Percentiles rank a stretch among this genome's conserved stretches.
phyloP scores from a whole-genome alignment of 2,888 invertebrate species.

The Lamellibrachia satsuma region DNA sequence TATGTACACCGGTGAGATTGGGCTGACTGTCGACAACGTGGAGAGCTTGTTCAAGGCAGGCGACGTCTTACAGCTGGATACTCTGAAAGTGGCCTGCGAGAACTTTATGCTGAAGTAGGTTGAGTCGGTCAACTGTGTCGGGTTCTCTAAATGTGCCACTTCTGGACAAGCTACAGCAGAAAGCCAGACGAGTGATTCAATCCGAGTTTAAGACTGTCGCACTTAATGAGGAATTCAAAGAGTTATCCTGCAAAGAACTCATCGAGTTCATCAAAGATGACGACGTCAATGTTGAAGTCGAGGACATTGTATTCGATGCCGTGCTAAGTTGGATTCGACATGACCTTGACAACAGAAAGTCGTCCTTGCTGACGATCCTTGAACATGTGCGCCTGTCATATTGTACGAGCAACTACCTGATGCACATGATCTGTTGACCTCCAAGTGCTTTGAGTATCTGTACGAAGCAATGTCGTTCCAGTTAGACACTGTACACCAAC shows the following conservation, averaged over 20 bases:
- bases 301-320: conserved; percentile 37
- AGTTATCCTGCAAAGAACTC: conserved; percentile 33
- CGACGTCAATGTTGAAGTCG: conserved; percentile 31
- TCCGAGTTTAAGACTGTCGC: conserved; percentile 35
- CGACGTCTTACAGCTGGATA: conserved; percentile 33
- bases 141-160: conserved; percentile 34
- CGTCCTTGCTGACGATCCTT: conserved; percentile 19
- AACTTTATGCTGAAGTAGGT: conserved; percentile 34
- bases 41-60: conserved; percentile 37
- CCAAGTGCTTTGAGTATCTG: conserved; percentile 20
- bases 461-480: conserved; percentile 34
- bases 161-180: conserved; percentile 27
- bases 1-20: conserved; percentile 36
- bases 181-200: conserved; percentile 29
- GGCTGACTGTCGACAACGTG: conserved; percentile 36
- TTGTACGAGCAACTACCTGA: too few relatives aligned
- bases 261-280: conserved; percentile 38
- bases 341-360: conserved; percentile 23
- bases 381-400: conserved; percentile 29
- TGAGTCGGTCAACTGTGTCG: conserved; percentile 35
- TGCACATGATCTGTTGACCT: not conserved
- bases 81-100: conserved; percentile 36
- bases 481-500: conserved; percentile 31
- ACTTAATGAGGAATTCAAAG: conserved; percentile 26
- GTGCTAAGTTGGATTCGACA: conserved; percentile 31